Conservation (phyloP, 1,140 invertebrate genomes). For the Frieseomelitta varia region DNA sequence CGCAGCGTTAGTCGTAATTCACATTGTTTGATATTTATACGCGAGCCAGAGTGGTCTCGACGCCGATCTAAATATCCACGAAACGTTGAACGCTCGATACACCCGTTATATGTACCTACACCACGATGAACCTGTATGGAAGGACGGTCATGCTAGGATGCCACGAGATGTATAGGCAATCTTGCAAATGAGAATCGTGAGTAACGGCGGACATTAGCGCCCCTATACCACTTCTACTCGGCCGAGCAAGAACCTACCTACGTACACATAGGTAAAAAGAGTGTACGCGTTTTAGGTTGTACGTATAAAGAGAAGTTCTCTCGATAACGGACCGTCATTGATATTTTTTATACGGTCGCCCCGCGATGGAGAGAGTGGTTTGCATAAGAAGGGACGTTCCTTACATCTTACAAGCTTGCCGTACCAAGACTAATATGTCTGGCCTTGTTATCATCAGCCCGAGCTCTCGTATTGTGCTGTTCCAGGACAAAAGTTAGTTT, state of each 20-base stretch:
- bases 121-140: slow-evolving; percentile 66
- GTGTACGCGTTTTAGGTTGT: slow-evolving; percentile 53
- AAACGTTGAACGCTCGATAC: slow-evolving; percentile 46
- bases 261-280: slow-evolving; percentile 47
- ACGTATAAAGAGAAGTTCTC: slow-evolving; percentile 54
- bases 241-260: slow-evolving; percentile 37
- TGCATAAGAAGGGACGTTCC: slow-evolving; percentile 46
- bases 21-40: not conserved
- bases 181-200: slow-evolving; percentile 82
- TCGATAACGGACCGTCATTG: slow-evolving; percentile 63
- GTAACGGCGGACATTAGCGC: slow-evolving; percentile 80
- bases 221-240: slow-evolving; percentile 56
- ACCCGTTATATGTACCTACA: slow-evolving; percentile 73
- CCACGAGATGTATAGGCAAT: slow-evolving; percentile 81
- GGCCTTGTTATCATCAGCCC: slow-evolving; percentile 20
- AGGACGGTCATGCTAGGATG: slow-evolving; percentile 77
- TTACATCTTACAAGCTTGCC: slow-evolving; percentile 10
- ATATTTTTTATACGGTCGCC: slow-evolving; percentile 60
- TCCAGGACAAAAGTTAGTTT: slow-evolving; percentile 27
- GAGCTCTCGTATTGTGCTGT: slow-evolving; percentile 27
- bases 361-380: slow-evolving; percentile 45
- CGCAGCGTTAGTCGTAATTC: not conserved
- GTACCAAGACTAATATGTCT: slow-evolving; percentile 30
- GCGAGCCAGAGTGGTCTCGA: not conserved
- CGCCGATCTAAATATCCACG: slow-evolving; percentile 20